Conservation (phyloP, 1,140 invertebrate species). For the Leptinotarsa defecta region DNA sequence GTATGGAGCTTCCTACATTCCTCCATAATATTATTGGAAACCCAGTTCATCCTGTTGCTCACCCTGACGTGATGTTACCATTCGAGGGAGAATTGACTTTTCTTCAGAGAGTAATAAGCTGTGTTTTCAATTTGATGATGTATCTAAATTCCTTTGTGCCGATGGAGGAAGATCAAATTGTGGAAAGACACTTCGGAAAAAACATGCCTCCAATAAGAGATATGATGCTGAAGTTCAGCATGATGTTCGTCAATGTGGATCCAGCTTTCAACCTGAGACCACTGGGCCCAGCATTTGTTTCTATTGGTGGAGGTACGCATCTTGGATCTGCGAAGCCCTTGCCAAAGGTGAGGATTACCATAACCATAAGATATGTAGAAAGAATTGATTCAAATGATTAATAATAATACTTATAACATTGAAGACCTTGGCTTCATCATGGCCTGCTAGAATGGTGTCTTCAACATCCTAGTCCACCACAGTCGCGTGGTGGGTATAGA, state of each 20-base stretch:
- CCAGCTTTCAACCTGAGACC: slow-evolving; percentile 28
- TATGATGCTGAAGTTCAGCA: slow-evolving; percentile 6
- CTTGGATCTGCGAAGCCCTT: slow-evolving; percentile 18
- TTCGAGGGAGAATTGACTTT: slow-evolving; percentile 15
- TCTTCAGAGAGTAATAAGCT: not conserved
- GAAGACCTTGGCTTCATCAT: too few relatives aligned
- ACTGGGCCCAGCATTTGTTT: slow-evolving; percentile 16
- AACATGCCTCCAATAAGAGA: not conserved
- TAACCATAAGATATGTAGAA: too few relatives aligned
- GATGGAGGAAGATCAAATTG: not conserved
- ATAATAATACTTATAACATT: too few relatives aligned
- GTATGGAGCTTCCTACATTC: slow-evolving; percentile 7
- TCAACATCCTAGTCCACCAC: too few relatives aligned
- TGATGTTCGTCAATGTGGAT: slow-evolving; percentile 31
- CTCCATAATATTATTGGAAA: slow-evolving; percentile 29
- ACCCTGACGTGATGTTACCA: slow-evolving; percentile 11
- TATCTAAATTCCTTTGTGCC: not conserved
- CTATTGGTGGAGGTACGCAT: slow-evolving; percentile 25
- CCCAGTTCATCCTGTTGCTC: slow-evolving; percentile 21
- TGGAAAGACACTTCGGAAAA: slow-evolving; percentile 26
- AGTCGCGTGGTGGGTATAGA: too few relatives aligned
- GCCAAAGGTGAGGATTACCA: slow-evolving; percentile 22
- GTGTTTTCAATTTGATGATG: not conserved
- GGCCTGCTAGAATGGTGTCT: too few relatives aligned
- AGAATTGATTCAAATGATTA: too few relatives aligned